phyloP scores from a whole-genome alignment of 1,140 invertebrate genomes.

The Drosophila mojavensis region DNA sequence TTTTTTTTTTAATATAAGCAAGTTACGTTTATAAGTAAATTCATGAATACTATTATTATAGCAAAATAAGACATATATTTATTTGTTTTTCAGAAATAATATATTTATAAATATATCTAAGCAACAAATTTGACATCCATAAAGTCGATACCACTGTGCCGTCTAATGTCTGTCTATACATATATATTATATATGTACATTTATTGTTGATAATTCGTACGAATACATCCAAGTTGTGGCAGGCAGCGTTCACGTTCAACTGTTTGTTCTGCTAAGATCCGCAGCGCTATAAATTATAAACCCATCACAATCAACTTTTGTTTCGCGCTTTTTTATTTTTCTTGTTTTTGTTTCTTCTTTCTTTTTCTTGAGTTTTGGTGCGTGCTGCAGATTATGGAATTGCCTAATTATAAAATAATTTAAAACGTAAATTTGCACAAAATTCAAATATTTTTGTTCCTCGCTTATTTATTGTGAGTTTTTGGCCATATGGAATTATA shows the following conservation, averaged over 20 bases:
- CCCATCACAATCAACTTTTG: conserved; percentile 61
- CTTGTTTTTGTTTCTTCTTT: background rate
- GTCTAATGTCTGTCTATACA: background rate
- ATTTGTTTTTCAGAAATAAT: no score
- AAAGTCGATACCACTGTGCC: background rate
- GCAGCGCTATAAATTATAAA: conserved; percentile 54
- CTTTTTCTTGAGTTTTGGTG: conserved; percentile 6
- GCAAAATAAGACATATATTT: no score
- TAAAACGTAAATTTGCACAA: conserved; percentile 58
- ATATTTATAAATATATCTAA: no score
- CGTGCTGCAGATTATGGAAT: conserved; percentile 37
- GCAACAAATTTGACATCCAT: no score
- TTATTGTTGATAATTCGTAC: conserved; percentile 32
- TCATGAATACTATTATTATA: no score
- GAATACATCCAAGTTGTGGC: background rate
- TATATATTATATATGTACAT: background rate
- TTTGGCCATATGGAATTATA: conserved; percentile 3
- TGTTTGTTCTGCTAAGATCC: background rate
- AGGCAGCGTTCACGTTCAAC: background rate
- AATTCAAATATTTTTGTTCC: conserved; percentile 60
- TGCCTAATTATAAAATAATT: conserved; percentile 76
- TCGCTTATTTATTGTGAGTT: conserved; percentile 51
- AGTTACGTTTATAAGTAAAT: no score
- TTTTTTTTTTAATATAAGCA: no score
- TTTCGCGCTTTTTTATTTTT: background rate